These are phyloP conservation scores for Choloepus didactylus DNA, from an alignment of 2,797 vertebrate genomes.

Conservation along the genomic window DNA sequence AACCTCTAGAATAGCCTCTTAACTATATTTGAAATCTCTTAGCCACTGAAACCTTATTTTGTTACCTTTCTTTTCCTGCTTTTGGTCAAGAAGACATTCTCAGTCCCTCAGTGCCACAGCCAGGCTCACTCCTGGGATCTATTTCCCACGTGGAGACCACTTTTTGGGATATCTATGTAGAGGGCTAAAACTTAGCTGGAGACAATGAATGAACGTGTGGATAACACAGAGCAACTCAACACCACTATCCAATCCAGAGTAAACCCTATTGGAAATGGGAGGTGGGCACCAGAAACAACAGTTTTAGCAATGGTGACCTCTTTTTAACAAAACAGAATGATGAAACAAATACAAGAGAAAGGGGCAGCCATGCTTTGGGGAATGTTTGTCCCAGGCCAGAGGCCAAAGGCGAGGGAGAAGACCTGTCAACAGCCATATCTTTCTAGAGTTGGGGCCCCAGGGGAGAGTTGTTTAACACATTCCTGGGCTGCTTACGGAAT, in stretches of 20 bases:
- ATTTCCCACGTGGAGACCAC: background rate
- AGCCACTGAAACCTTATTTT: too few relatives aligned
- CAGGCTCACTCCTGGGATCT: too few relatives aligned
- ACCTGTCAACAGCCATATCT: conserved; percentile 55
- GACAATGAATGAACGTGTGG: background rate
- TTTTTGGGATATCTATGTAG: background rate
- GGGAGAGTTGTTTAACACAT: conserved; percentile 64
- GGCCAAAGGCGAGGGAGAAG: conserved; percentile 50
- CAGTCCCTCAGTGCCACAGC: too few relatives aligned
- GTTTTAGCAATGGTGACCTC: background rate
- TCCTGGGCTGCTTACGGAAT: conserved; percentile 65
- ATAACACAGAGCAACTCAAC: background rate
- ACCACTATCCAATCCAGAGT: background rate
- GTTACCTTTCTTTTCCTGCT: too few relatives aligned
- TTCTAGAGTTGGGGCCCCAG: conserved; percentile 51
- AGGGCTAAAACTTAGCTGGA: background rate
- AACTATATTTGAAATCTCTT: too few relatives aligned
- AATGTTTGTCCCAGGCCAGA: conserved; percentile 20
- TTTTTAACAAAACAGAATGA: background rate
- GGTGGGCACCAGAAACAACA: background rate
- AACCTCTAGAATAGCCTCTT: too few relatives aligned
- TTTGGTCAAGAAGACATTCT: too few relatives aligned
- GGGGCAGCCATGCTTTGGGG: background rate
- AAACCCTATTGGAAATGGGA: background rate
- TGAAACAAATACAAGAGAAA: background rate